Evolutionary conservation across 2,888 invertebrate species (phyloP), one percentile per base, ranked within the genome.

Genomic region (Pardosa pseudoannulata): DNA sequence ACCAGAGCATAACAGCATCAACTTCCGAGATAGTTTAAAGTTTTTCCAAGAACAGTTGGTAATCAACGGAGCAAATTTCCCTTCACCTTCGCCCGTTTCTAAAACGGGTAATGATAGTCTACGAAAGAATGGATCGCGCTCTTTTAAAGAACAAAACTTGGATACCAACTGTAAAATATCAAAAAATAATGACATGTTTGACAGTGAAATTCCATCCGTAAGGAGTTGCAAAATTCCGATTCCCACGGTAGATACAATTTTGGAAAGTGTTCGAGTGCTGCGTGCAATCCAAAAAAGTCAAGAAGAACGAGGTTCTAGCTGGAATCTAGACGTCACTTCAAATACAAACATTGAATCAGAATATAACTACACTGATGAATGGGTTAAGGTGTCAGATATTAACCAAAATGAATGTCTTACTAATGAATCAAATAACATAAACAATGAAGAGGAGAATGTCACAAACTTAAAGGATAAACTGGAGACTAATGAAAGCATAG

Each of bases 221-320:
- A 79, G 36, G 2, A 86, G 28, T 62, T 39, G 68, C 29, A 74
- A 72, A 75, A 86, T 86, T 31, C 32, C 74, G 1, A 86, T 86
- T 29, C 86, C 86, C 7, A 86, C 79, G 0, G 86, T 86, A 0
- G 86, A 86, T n/a, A 86, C 86, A 9, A 79, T 86, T 9, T 56
- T 86, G 2, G 86, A 86, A 64, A 86, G 86, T 31, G 86, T 86
- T 13, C n/a, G 79, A 23, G 78, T 86, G 6, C 70, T 86, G 1
- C 67, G 86, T 31, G 86, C 86, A 0, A 86, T 86, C 31, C 86
- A 86, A 23, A 86, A 79, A 50, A 86, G 86, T 32, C 86, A 86
- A 71, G 46, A 67, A 46, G 79, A 86, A 36, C 79, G 79, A 28
- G 74, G 74, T 9, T 39, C 85, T 0, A 11, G n/a, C 1, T 86